Conservation (phyloP, 2,797 vertebrate species). For the Macropus fuliginosus region DNA sequence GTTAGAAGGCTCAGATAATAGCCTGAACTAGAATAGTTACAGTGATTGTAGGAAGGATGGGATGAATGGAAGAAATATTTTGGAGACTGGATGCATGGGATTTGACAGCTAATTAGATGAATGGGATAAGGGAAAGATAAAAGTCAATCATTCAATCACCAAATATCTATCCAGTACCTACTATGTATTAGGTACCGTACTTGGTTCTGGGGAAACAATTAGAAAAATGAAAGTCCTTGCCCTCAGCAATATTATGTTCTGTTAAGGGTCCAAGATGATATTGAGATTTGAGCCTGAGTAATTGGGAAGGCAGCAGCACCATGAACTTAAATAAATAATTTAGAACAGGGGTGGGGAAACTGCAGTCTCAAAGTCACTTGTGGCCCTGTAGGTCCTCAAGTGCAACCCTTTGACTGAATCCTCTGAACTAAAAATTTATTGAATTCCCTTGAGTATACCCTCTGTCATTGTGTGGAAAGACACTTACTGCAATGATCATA, state of each 20-base stretch:
- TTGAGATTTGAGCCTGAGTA: neutral
- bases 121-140: neutral
- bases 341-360: neutral
- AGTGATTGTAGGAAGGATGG: neutral
- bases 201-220: neutral
- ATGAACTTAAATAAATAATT: neutral
- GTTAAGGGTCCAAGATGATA: neutral
- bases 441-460: conserved; percentile 57
- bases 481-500: conserved; percentile 34
- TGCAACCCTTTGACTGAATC: too few relatives aligned
- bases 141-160: neutral
- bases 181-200: neutral
- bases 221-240: neutral
- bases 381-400: too few relatives aligned
- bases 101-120: neutral
- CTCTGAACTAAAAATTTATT: conserved; percentile 66
- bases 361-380: too few relatives aligned
- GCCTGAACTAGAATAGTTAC: neutral
- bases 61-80: neutral
- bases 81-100: neutral
- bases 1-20: neutral
- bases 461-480: neutral
- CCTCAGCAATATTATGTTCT: neutral
- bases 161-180: neutral
- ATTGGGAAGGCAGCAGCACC: neutral